These are phyloP conservation scores for Caenorhabditis doughertyi DNA, from an alignment of 2,888 invertebrate genomes.

Conservation along the genomic window DNA sequence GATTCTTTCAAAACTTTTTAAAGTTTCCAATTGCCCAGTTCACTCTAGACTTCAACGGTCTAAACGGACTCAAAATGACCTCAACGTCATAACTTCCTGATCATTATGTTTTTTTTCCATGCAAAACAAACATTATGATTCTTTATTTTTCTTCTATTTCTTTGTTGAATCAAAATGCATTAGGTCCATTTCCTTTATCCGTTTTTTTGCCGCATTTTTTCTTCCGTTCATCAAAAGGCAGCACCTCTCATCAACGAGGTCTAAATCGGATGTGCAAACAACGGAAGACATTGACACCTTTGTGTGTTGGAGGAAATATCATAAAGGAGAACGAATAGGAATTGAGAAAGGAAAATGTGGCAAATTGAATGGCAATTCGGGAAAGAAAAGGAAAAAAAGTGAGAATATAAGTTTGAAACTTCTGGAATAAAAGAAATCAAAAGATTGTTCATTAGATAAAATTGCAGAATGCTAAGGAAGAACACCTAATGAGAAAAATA, in stretches of 20 bases:
- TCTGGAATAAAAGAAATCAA: constrained; percentile 60
- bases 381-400: constrained; percentile 3
- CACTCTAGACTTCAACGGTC: no score
- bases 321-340: neutral
- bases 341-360: constrained; percentile 14
- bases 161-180: constrained; percentile 23
- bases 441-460: constrained; percentile 22
- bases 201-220: constrained; percentile 9
- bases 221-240: constrained; percentile 23
- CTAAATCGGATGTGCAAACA: constrained; percentile 55
- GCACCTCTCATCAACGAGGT: constrained; percentile 18
- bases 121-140: neutral
- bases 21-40: no score
- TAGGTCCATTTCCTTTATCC: constrained; percentile 54
- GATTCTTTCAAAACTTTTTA: no score
- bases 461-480: no score
- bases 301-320: constrained; percentile 33
- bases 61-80: no score
- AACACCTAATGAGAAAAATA: no score
- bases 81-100: neutral
- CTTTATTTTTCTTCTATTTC: neutral
- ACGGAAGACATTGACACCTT: constrained; percentile 34
- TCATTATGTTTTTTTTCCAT: neutral
- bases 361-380: constrained; percentile 26
- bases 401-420: constrained; percentile 40